Conservation (phyloP, 2,888 invertebrate species). For the Galerucella pusilla region DNA sequence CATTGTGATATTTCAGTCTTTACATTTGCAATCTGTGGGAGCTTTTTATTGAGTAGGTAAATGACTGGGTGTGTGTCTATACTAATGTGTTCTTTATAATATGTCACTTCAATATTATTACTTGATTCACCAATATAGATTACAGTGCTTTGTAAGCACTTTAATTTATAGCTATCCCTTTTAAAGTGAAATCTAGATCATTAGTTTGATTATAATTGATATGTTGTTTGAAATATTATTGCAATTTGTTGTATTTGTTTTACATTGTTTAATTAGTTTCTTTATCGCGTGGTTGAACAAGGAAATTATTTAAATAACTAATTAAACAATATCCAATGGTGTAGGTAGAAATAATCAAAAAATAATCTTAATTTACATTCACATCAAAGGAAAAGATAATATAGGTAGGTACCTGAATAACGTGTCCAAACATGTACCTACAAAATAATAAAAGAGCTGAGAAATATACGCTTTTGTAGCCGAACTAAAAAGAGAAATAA, state of each 20-base stretch:
- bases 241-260: background rate
- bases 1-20: background rate
- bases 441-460: too few relatives aligned
- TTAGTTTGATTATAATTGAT: background rate
- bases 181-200: background rate
- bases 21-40: background rate
- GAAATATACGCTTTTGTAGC: too few relatives aligned
- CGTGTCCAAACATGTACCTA: too few relatives aligned
- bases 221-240: constrained; percentile 2
- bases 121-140: background rate
- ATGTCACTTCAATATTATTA: background rate
- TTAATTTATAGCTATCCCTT: background rate
- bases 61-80: background rate
- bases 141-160: background rate
- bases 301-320: too few relatives aligned
- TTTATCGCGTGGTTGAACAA: background rate
- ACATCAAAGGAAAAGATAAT: too few relatives aligned
- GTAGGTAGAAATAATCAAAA: too few relatives aligned
- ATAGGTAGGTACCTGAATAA: too few relatives aligned
- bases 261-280: background rate
- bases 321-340: too few relatives aligned
- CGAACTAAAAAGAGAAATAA: too few relatives aligned
- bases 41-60: background rate
- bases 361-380: too few relatives aligned
- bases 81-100: background rate